phyloP scores from a whole-genome alignment of 1,140 invertebrate genomes.

The Micrasema minimum region DNA sequence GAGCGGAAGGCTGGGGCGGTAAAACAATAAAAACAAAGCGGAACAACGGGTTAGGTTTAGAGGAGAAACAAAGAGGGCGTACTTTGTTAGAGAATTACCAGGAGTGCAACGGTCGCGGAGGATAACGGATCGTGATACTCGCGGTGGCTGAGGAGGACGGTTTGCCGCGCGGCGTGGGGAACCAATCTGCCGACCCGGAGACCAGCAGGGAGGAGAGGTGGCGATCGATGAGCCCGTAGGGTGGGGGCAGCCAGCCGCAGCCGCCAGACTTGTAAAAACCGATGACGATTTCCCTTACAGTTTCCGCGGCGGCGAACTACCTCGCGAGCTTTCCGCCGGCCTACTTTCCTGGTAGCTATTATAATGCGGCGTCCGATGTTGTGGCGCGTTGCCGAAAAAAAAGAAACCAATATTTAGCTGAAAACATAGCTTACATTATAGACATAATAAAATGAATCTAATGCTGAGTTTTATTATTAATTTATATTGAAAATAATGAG shows the following conservation, averaged over 20 bases:
- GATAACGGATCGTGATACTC: slow-evolving; percentile 26
- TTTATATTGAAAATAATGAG: too few species aligned
- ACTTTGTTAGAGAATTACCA: slow-evolving; percentile 38
- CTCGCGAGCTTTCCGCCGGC: slow-evolving; percentile 15
- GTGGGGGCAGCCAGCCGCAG: slow-evolving; percentile 22
- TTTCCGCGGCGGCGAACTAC: slow-evolving; percentile 21
- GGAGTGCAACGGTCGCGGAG: slow-evolving; percentile 35
- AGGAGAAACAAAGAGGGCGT: slow-evolving; percentile 31
- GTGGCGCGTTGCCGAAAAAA: not conserved
- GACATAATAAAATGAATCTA: too few species aligned
- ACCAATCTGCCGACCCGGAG: slow-evolving; percentile 8
- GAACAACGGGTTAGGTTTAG: not conserved
- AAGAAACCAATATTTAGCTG: too few species aligned
- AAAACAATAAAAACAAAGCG: slow-evolving; percentile 4
- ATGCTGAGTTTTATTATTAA: too few species aligned
- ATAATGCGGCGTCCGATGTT: slow-evolving; percentile 5
- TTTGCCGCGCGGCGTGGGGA: slow-evolving; percentile 31
- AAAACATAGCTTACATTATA: too few species aligned
- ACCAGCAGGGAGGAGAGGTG: slow-evolving; percentile 24
- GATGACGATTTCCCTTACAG: slow-evolving; percentile 31
- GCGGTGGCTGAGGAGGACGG: slow-evolving; percentile 22
- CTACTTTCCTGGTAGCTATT: slow-evolving; percentile 22
- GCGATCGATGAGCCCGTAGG: slow-evolving; percentile 28
- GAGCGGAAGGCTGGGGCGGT: slow-evolving; percentile 2
- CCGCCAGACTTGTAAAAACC: slow-evolving; percentile 25